phyloP scores from a whole-genome alignment of 2,888 invertebrate genomes.

The Unio pictorum region DNA sequence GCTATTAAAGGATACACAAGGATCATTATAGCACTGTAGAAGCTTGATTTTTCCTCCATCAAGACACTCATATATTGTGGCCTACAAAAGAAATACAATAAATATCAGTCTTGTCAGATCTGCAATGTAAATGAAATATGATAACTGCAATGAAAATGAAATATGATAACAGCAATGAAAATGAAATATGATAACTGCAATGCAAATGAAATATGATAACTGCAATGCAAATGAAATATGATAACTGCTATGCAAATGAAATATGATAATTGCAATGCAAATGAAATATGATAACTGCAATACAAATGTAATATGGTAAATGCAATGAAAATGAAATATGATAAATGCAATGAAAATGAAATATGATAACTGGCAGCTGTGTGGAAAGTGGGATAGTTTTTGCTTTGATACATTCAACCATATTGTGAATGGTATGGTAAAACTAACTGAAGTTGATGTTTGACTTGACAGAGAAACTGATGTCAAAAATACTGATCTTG shows the following conservation, averaged over 20 bases:
- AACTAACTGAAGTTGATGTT: too few species aligned
- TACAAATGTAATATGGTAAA: too few species aligned
- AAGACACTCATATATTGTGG: conserved; percentile 93
- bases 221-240: neutral
- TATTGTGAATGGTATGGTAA: too few species aligned
- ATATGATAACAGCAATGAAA: neutral
- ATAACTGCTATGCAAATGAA: neutral
- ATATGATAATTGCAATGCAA: neutral
- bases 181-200: neutral
- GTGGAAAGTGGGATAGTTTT: too few species aligned
- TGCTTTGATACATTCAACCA: too few species aligned
- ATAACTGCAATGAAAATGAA: neutral
- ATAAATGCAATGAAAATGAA: neutral
- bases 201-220: neutral
- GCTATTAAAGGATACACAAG: conserved; percentile 80
- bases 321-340: neutral
- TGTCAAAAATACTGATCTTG: too few species aligned
- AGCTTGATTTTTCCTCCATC: conserved; percentile 87
- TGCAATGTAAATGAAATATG: neutral
- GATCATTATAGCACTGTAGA: conserved; percentile 93
- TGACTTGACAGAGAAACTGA: too few species aligned
- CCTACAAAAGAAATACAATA: conserved; percentile 66
- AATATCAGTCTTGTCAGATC: too few species aligned
- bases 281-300: neutral
- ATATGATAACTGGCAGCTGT: neutral